phyloP scores from a whole-genome alignment of 2,113 vertebrate species.

The Astur gentilis region DNA sequence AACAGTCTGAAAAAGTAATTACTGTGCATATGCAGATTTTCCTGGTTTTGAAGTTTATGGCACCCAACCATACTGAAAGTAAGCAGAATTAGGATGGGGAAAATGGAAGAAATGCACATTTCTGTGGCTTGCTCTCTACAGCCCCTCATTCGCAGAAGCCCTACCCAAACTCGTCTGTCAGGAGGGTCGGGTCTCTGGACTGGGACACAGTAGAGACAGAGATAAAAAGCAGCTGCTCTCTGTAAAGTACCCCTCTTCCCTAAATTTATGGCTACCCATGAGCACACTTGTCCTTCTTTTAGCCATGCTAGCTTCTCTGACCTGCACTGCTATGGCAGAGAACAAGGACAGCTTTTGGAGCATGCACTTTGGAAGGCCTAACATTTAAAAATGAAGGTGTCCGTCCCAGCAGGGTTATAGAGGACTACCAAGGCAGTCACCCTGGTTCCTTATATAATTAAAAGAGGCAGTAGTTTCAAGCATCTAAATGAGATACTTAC shows the following conservation, averaged over 20 bases:
- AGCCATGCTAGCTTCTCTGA: background rate
- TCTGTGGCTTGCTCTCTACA: background rate
- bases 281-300: background rate
- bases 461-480: background rate
- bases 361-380: background rate
- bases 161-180: background rate
- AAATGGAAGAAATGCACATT: background rate
- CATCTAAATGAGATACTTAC: background rate
- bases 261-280: background rate
- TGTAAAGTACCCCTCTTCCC: background rate
- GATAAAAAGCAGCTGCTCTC: background rate
- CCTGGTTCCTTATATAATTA: background rate
- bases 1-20: slow-evolving; percentile 32
- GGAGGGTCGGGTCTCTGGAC: background rate
- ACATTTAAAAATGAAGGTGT: background rate
- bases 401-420: background rate
- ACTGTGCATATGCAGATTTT: slow-evolving; percentile 17
- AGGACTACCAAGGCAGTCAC: background rate
- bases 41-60: slow-evolving; percentile 27
- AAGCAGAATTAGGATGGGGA: slow-evolving; percentile 11
- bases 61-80: background rate
- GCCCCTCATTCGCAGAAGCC: background rate
- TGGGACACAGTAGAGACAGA: background rate
- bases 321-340: background rate
- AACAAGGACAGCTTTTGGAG: background rate